Conservation (phyloP, 2,888 invertebrate species). For the Dichetophora obliterata region DNA sequence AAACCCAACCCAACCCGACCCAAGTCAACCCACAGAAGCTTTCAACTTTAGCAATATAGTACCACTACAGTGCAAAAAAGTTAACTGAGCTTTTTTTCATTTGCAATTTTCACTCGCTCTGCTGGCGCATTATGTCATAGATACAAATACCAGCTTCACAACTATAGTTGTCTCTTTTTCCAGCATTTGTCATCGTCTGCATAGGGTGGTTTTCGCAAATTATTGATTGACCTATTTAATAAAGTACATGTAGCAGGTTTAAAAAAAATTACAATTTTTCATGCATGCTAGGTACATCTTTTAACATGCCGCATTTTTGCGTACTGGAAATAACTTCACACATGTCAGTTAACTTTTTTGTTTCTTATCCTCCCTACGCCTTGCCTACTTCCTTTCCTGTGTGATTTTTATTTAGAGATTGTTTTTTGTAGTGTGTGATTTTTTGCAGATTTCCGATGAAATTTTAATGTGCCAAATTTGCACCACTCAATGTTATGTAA, state of each 20-base stretch:
- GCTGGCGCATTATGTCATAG: no score
- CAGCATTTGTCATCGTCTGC: slow-evolving; percentile 48
- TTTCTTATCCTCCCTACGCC: neutral
- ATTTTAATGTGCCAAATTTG: no score
- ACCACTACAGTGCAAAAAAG: no score
- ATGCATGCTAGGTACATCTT: neutral
- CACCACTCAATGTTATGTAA: no score
- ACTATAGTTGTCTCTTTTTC: neutral
- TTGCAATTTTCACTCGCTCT: no score
- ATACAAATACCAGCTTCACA: neutral
- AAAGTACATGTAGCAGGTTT: no score
- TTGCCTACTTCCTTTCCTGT: neutral
- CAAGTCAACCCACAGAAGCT: no score
- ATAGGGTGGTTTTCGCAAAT: neutral
- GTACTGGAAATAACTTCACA: neutral
- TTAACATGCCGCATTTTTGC: neutral
- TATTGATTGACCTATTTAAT: slow-evolving; percentile 27
- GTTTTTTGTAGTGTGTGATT: neutral
- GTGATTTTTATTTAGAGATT: neutral
- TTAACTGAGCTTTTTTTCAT: no score
- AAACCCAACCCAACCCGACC: no score
- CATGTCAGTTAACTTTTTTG: neutral
- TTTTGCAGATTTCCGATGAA: neutral
- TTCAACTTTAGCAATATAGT: no score
- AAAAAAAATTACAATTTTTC: no score